Base-by-base conservation (phyloP, 1,140 invertebrate genomes). In the Hylyphantes graminicola region DNA sequence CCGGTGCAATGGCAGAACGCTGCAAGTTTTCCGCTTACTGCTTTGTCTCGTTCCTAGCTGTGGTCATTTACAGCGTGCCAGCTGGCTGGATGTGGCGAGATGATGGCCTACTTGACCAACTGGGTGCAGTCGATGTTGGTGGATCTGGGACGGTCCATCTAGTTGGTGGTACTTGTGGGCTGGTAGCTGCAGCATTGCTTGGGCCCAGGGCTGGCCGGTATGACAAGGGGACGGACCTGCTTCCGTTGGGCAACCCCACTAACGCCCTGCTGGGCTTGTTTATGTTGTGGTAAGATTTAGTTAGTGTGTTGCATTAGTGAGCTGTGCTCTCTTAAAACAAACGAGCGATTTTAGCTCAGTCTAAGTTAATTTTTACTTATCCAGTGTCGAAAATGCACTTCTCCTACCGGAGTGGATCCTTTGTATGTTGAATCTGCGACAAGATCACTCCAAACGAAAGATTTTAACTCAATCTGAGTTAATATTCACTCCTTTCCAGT, bases 181-280 rank as follows among this genome's bases (percentile, higher is more conserved):
- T 90, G 61, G 86, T 89, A 10, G 90, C 88, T 0, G 89, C 90
- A 0, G 59, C 87, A 8, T 63, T 90, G 2, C 86, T 90, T 0
- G 90, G 89, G 8, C 90, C 90, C 0, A 82, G 90, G 35, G 85
- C 89, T 17, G 90, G 90, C 0, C 79, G 90, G 63, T 90, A 90
- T 75, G 88, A 90, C 59, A 72, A 76, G 9, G 87, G 81, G 1
- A 65, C 65, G 15, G 15, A 85, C n/a, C 53, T 75, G 7, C 51
- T 88, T 10, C 87, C 87, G 19, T 17, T 88, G 54, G 87, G 87
- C 11, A 87, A 87, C 76, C 86, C 88, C 2, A 88, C 88, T 2
- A 88, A 88, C 67, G 88, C 88, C n/a, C 21, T 88, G 13, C 75
- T 87, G 2, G 87, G 87, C 13, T 70, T 88, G 15, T 87, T 88